Evolutionary conservation across 2,888 invertebrate species (phyloP).

Genomic region (Thecophora atra): DNA sequence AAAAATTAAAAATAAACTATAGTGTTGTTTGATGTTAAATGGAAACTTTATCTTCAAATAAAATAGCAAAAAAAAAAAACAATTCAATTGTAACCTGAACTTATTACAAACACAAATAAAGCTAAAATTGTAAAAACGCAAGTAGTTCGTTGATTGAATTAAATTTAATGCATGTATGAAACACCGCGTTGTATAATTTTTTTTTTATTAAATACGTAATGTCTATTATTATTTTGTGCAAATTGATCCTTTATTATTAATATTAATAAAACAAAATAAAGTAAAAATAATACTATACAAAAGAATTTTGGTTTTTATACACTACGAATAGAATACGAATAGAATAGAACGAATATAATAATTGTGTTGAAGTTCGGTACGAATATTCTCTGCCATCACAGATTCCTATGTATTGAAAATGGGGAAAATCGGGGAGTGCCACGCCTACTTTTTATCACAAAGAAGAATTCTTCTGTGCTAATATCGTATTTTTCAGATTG

Average conservation of each 20-base stretch:
- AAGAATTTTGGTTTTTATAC: not conserved
- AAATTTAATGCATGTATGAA: constrained; percentile 23
- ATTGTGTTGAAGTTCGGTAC: no score
- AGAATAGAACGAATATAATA: no score
- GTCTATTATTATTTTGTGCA: constrained; percentile 53
- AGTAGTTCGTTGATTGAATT: constrained; percentile 20
- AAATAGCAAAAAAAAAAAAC: constrained; percentile 11
- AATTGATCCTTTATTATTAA: constrained; percentile 49
- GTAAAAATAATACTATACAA: constrained; percentile 24
- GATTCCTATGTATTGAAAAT: no score
- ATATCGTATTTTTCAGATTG: no score
- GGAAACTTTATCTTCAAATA: not conserved
- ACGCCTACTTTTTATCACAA: no score
- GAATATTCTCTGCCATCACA: no score
- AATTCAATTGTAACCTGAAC: no score
- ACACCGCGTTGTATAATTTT: constrained; percentile 42
- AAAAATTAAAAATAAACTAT: no score
- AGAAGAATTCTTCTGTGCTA: no score
- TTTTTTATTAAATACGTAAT: constrained; percentile 49
- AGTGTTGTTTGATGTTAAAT: not conserved
- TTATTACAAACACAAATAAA: not conserved
- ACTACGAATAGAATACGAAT: no score
- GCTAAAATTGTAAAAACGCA: constrained; percentile 8
- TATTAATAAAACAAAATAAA: constrained; percentile 30
- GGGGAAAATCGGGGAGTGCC: no score